Base-by-base conservation (phyloP, 2,797 vertebrate species). In the Eulemur mongoz region DNA sequence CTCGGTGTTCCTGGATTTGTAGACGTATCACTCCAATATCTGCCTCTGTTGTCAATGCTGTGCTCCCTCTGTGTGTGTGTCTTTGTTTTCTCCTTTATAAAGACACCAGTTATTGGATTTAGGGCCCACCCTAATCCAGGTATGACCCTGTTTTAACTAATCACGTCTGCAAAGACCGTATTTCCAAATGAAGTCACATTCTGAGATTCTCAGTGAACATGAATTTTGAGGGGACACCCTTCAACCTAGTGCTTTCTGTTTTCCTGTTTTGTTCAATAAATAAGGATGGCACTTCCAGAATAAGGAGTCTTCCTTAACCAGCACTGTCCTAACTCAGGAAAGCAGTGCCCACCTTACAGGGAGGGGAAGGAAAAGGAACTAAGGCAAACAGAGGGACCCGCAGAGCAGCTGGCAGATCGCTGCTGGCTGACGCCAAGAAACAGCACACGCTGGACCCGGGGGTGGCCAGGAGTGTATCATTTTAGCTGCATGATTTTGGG, bases 141-240 rank as follows among this genome's bases (percentile, higher is more conserved):
- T 25, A 54, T 76, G 70, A 90, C 72, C 23, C 81, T 76, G 78
- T 89, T 63, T 84, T 86, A 82, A 92, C 32, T 57, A 87, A 95
- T 92, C 87, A 40, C 5, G 27, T 84, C 78, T 67, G 13, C 40
- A 27, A 83, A 92, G 52, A 85, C 15, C 40, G 35, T 89, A 12
- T 63, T 94, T 81, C 69, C 61, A 95, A 92, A 76, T 40, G 70
- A 86, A 10, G 20, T 81, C 80, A 32, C 83, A 17, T 70, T 76
- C 25, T 84, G 80, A 72, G 43, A 40, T 83, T 70, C 76, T 57
- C 13, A 8, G 54, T 61, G 48, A 52, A 69, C n/a, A 9, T n/a
- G 61, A 81, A 54, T 78, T 40, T 61, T 45, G 59, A 95, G 73
- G 30, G 61, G 45, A 73, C 38, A 27, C 38, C 73, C 43, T 73